Conservation (phyloP, 2,797 vertebrate species). For the Phataginus tricuspis region DNA sequence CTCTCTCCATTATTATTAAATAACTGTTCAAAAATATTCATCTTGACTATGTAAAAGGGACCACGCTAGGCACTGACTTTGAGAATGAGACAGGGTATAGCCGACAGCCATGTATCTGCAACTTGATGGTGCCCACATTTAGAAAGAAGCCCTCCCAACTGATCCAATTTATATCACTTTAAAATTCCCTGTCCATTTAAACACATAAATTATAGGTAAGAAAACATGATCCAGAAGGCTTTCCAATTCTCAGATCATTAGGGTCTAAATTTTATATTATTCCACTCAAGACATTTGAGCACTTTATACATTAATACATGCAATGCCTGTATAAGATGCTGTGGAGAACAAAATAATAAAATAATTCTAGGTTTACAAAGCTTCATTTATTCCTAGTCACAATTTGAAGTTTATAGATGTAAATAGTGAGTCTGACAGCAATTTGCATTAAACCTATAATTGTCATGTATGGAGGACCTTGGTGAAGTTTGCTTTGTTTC, state of each 20-base stretch:
- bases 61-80: background rate
- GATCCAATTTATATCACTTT: background rate
- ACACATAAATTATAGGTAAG: background rate
- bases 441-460: constrained; percentile 6
- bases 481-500: background rate
- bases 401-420: background rate
- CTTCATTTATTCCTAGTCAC: constrained; percentile 8
- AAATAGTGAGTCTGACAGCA: background rate
- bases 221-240: background rate
- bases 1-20: background rate
- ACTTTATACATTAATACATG: background rate
- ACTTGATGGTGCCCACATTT: background rate
- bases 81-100: background rate
- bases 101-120: background rate
- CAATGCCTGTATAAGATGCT: background rate
- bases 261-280: background rate
- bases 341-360: background rate
- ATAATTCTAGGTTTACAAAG: background rate
- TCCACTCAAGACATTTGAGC: background rate
- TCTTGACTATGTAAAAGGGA: background rate
- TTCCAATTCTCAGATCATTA: constrained; percentile 6
- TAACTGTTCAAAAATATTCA: background rate
- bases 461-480: background rate
- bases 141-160: background rate
- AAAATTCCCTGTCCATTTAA: background rate